These are phyloP conservation scores for Bombus polaris DNA, from an alignment of 1,140 invertebrate genomes.

Conservation along the genomic window DNA sequence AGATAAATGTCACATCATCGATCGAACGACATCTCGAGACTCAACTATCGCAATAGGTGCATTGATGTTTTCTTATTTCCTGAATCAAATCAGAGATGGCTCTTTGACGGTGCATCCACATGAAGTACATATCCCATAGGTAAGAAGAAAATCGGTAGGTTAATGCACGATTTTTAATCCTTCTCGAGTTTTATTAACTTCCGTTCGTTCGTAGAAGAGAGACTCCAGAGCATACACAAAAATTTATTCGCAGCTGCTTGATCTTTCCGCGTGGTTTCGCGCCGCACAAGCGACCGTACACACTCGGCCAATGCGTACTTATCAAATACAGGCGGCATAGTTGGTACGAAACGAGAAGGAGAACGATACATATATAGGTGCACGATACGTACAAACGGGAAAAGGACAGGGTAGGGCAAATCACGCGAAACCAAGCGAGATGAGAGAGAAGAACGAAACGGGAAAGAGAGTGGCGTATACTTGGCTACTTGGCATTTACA, in stretches of 20 bases:
- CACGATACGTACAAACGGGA: conserved; percentile 6
- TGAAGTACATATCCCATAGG: too few species aligned
- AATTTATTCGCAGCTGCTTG: conserved; percentile 68
- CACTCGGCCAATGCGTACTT: conserved; percentile 65
- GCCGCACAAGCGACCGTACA: conserved; percentile 49
- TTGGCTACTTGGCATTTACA: conserved; percentile 75
- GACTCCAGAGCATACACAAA: conserved; percentile 29
- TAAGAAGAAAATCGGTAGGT: not conserved
- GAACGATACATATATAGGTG: too few species aligned
- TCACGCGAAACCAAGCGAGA: not conserved
- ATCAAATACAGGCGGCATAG: conserved; percentile 56
- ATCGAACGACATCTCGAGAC: not conserved
- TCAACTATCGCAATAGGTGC: too few species aligned
- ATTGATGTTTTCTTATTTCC: not conserved
- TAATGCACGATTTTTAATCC: not conserved
- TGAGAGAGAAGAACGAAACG: conserved; percentile 23
- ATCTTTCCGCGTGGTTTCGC: conserved; percentile 66
- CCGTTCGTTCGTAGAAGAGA: not conserved
- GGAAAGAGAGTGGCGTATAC: conserved; percentile 52
- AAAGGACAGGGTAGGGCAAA: not conserved
- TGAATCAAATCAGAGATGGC: not conserved
- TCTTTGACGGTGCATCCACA: not conserved
- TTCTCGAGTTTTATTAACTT: not conserved
- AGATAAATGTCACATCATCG: not conserved
- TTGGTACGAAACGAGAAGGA: conserved; percentile 26